Conservation (phyloP, 2,797 vertebrate genomes). For the Varecia variegata region DNA sequence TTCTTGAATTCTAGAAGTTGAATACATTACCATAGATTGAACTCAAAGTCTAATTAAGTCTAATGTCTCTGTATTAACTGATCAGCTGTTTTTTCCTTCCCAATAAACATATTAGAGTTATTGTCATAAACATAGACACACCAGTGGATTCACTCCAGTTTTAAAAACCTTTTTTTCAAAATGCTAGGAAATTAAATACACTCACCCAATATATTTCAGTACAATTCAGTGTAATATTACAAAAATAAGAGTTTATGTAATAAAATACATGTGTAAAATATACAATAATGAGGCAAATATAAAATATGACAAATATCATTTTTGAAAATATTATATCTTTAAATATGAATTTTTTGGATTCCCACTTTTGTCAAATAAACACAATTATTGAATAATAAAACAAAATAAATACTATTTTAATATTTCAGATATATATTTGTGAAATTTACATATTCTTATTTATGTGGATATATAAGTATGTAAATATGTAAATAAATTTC, state of each 20-base stretch:
- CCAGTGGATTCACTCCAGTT: neutral
- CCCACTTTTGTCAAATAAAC: neutral
- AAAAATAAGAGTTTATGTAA: neutral
- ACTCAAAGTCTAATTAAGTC: neutral
- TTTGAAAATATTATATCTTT: neutral
- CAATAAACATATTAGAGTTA: neutral
- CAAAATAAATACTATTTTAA: neutral
- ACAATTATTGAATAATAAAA: neutral
- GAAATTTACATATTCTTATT: neutral
- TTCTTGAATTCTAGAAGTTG: neutral
- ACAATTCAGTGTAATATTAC: neutral
- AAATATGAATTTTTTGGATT: neutral
- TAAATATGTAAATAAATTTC: neutral
- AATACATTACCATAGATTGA: neutral
- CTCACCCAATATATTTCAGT: neutral
- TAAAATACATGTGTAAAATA: neutral
- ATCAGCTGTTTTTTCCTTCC: neutral
- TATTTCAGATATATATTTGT: neutral
- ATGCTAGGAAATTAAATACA: neutral
- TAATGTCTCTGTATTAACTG: neutral
- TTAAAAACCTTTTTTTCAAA: neutral
- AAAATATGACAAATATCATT: neutral
- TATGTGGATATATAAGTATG: neutral
- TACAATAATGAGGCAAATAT: neutral
- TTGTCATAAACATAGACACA: neutral